Base-by-base conservation (phyloP, 2,888 invertebrate species). In the Apodemia zela region DNA sequence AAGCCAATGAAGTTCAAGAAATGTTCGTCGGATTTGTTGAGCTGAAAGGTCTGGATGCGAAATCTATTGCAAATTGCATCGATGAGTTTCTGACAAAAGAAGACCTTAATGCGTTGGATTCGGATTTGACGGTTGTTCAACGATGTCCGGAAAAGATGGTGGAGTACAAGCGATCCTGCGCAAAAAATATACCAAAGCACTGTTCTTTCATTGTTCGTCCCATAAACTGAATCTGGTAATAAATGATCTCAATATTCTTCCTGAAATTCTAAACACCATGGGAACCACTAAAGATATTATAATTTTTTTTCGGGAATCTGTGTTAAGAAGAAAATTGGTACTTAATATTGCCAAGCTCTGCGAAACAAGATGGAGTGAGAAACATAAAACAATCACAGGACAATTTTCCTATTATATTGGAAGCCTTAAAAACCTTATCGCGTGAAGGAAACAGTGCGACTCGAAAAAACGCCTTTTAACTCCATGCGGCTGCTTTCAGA, bases 261-360 rank as follows among this genome's bases (percentile, higher is more conserved):
- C 67, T 65, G 69, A 65, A 67, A 69, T 69, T 64, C 59, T 67
- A 67, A 69, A 69, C 51, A 61, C 65, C 63, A 66, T 68, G 65
- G 67, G 65, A 65, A 67, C 66, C 61, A 66, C 63, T 51, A 69
- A 67, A 67, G 66, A 67, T 65, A 66, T 57, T 65, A 65, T 68
- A 57, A 65, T 62, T 42, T 66, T 66, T 68, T 68, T 66, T 66
- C 62, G 68, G 66, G 66, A 68, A 71, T 71, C 74, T 63, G 65
- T 71, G 73, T 69, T 72, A 63, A 69, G 73, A 65, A 71, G 69
- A 60, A 72, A 72, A 60, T 72, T 69, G 63, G 66, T 71, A 68
- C 71, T 69, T 66, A 73, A 76, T 69, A 71, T 77, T 68, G 42
- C 63, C 63, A 65, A 57, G 59, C 63, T 65, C 38, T 67, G 65